These are phyloP conservation scores for Gastrophryne carolinensis DNA, from an alignment of 2,797 vertebrate species.

Conservation along the genomic window DNA sequence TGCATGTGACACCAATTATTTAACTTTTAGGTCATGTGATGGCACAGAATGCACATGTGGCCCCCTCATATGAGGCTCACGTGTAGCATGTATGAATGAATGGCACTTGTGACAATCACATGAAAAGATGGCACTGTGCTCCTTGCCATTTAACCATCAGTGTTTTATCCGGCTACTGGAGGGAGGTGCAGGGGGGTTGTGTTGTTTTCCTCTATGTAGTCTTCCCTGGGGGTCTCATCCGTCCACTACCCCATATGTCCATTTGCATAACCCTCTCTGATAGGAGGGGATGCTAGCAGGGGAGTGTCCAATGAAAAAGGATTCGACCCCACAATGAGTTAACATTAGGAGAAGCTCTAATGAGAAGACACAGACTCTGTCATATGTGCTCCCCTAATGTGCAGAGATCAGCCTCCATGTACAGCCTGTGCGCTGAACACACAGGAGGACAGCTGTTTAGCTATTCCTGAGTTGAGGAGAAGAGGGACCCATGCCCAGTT, in stretches of 20 bases:
- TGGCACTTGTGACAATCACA: no score
- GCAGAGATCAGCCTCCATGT: background rate
- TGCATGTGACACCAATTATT: no score
- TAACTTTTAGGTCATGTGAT: no score
- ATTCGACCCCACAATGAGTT: slow-evolving; percentile 23
- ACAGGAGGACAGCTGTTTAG: background rate
- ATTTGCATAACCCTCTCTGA: slow-evolving; percentile 2
- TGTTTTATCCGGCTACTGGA: background rate
- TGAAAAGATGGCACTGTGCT: background rate
- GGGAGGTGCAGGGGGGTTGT: background rate
- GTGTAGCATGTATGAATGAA: no score
- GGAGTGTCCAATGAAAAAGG: slow-evolving; percentile 47
- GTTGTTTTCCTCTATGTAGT: slow-evolving; percentile 28
- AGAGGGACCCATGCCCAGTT: background rate
- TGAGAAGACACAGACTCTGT: no score
- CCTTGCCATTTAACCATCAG: background rate
- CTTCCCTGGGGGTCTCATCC: slow-evolving; percentile 37
- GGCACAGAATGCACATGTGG: background rate
- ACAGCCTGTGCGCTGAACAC: background rate
- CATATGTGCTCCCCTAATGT: background rate
- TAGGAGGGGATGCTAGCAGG: slow-evolving; percentile 53
- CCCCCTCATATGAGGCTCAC: no score
- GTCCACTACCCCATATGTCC: slow-evolving; percentile 13
- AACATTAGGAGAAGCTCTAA: background rate
- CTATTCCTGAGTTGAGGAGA: background rate